phyloP scores from a whole-genome alignment of 2,797 vertebrate species.

The Vespertilio murinus region DNA sequence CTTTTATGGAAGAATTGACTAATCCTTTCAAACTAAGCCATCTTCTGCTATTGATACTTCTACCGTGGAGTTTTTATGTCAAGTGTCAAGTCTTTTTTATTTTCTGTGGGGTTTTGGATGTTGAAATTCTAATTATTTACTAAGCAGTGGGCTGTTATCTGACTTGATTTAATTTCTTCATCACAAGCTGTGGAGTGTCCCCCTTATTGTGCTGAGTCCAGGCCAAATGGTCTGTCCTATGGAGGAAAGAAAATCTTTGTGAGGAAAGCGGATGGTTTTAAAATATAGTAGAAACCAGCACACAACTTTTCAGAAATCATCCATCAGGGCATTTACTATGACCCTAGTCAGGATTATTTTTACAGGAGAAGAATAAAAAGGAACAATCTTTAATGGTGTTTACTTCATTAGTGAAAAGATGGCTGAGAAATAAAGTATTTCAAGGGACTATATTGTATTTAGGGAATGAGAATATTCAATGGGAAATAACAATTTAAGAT shows the following conservation, averaged over 20 bases:
- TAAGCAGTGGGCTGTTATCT: not conserved
- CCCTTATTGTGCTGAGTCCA: not conserved
- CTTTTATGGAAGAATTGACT: not conserved
- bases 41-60: not conserved
- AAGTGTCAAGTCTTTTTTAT: not conserved
- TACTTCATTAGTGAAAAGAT: constrained; percentile 24
- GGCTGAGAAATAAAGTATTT: not conserved
- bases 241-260: constrained; percentile 1
- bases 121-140: constrained; percentile 15
- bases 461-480: not conserved
- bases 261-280: constrained; percentile 42
- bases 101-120: not conserved
- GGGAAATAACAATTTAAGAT: not conserved
- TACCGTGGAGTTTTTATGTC: not conserved
- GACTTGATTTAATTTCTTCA: constrained; percentile 53
- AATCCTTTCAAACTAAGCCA: not conserved
- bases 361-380: not conserved
- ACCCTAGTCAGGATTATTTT: not conserved
- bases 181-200: not conserved
- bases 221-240: not conserved
- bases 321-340: not conserved
- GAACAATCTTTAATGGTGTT: not conserved
- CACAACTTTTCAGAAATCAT: constrained; percentile 26
- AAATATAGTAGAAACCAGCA: not conserved
- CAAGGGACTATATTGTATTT: not conserved